A percentile compares a stretch with the other conserved stretches of the same genome.
These are phyloP conservation scores for Sisyra terminalis DNA, from an alignment of 2,888 invertebrate species.

Conservation along the genomic window DNA sequence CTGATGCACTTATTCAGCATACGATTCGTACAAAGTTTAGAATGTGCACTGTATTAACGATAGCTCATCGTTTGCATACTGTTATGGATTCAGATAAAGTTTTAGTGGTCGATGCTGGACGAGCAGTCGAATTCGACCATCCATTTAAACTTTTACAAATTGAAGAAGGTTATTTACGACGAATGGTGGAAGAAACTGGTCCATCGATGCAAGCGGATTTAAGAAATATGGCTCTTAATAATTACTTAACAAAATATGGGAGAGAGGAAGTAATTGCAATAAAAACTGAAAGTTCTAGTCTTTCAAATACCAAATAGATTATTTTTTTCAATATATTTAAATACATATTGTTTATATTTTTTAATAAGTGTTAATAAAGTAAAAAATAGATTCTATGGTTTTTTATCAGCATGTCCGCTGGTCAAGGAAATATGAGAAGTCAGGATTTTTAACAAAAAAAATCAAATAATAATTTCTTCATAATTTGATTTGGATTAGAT, in stretches of 20 bases:
- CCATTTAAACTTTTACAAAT: conserved; percentile 44
- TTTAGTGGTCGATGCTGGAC: conserved; percentile 63
- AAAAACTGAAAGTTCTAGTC: too few species aligned
- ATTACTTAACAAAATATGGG: background rate
- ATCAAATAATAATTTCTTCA: too few species aligned
- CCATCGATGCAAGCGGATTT: conserved; percentile 44
- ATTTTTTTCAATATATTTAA: too few species aligned
- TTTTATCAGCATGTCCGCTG: too few species aligned
- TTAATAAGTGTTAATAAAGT: too few species aligned
- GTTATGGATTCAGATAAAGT: conserved; percentile 42
- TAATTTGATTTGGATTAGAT: too few species aligned
- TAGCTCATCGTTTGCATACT: conserved; percentile 50
- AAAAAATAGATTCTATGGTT: too few species aligned
- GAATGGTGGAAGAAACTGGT: conserved; percentile 51
- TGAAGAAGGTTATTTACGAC: conserved; percentile 32
- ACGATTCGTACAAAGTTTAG: conserved; percentile 30
- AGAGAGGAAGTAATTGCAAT: background rate
- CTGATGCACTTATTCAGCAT: conserved; percentile 35
- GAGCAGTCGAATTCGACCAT: conserved; percentile 54
- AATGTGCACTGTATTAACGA: conserved; percentile 38
- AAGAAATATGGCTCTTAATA: conserved; percentile 34
- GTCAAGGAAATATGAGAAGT: too few species aligned
- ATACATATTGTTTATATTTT: too few species aligned
- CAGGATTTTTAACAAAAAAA: too few species aligned
- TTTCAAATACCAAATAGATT: too few species aligned